Evolutionary conservation across 2,888 invertebrate genomes (phyloP), one percentile per base, ranked within the genome.

Genomic region (Epinotia ramella): DNA sequence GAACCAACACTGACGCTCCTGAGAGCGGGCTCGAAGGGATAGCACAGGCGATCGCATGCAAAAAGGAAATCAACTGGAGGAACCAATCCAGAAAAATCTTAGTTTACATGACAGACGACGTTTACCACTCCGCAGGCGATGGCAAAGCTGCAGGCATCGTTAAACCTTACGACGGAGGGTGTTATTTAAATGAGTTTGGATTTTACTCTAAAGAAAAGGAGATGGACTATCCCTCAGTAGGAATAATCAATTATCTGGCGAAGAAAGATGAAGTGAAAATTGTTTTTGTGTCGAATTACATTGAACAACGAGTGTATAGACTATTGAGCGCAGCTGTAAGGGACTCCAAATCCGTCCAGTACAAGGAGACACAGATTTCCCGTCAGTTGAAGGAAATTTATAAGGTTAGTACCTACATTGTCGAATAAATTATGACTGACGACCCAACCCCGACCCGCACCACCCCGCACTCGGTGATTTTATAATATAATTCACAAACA

Each of bases 201-300:
- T 63, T 57, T 16, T 76, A 76, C 40, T 18, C 53, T n/a, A 71
- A 67, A 71, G 76, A 76, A 18, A 72, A 66, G 18, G 67, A 56
- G 18, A 72, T 76, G 76, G 76, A 76, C 11, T 76, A 76, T n/a
- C 76, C 76, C 4, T 76, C 76, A 7, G 62, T 72, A n/a, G 62
- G 76, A 0, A 62, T 72, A 0, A 72, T 76, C 3, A 71, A 63
- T 4, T 67, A 67, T 12, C 28, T 72, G 46, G 76, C 62, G 7
- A 18, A 56, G 4, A 40, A 20, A 2, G 67, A 76, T 66, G 62
- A 76, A 57, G 63, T 76, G 4, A 67, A 56, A 16, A 20, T 76
- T 3, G 7, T 76, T 18, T 67, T 76, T n/a, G 44, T 72, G 4
- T 62, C 66, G 4, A 9, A 3, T 7, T 33, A 18, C 6, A 1